Base-by-base conservation (phyloP, 2,113 vertebrate species). In the Rynchops niger region DNA sequence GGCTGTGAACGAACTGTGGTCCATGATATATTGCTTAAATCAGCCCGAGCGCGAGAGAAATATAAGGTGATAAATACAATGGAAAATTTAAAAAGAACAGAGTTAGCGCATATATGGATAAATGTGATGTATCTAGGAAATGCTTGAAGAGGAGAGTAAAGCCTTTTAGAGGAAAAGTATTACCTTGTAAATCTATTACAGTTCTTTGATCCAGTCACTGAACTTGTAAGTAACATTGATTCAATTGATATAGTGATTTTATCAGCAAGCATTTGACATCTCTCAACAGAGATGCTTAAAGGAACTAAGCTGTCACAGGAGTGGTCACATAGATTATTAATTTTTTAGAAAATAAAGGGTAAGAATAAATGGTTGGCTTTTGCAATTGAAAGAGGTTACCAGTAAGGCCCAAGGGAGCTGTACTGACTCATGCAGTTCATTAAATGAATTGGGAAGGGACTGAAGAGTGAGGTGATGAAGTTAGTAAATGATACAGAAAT, bases 41-140 rank as follows among this genome's bases (percentile, higher is more conserved):
- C 73, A 82, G 47, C 43, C 43, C 4, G 3, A 76, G 82, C 49
- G 36, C 0, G 0, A 45, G 66, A 94, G 58, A 80, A 91, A 95
- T 82, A 79, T 36, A 93, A 95, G 53, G 78, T 85, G 78, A 73
- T 69, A 91, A 90, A 91, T 65, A 80, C 21, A 94, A 69, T 21
- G 11, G 52, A 76, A 95, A 82, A 82, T 52, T 30, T 43, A 40
- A 80, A 79, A 89, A 76, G 30, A 87, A 27, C 7, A 36, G 32
- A 70, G 29, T 47, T 84, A 65, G 43, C 65, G 42, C 62, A n/a
- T 56, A 30, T 59, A 49, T 32, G 34, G 69, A 67, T 69, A 87
- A 79, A 72, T 47, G 34, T 0, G 0, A 55, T 42, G 29, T 22
- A 78, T 71, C 65, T 74, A 56, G 66, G 62, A 94, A 67, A 66